Base-by-base conservation (phyloP, 2,113 vertebrate species). In the Naja naja region DNA sequence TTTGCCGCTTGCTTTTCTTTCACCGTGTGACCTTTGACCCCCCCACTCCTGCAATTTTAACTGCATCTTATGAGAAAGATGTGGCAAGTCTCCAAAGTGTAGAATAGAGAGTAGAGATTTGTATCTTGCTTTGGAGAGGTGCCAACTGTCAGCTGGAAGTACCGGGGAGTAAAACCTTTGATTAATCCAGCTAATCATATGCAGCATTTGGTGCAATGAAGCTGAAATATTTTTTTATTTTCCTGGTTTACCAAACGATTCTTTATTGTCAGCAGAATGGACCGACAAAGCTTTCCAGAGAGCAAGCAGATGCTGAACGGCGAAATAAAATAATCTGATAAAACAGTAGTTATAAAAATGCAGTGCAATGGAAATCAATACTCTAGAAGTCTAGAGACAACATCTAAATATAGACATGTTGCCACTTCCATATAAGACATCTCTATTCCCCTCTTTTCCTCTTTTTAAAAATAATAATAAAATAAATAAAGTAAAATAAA, bases 291-390 rank as follows among this genome's bases (percentile, higher is more conserved):
- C 60, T 96, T 97, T 58, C 87, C 93, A 95, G 95, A 91, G 91
- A 95, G 94, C 96, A 96, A 96, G 91, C 88, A 96, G 95, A 95
- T 96, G 94, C 94, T 97, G 93, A 96, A 94, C 85, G 95, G 96
- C 74, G 93, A 91, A 97, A 69, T 58, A 93, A 96, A 96, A 96
- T 97, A 96, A 96, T 96, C 95, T 96, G 92, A 95, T 95, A 97
- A 96, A 90, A 96, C 91, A 94, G 95, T 92, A 96, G 92, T 91
- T 95, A 89, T 96, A 95, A 96, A 91, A 96, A 95, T 91, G 94
- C 87, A 95, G 34, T 3, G 95, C 96, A 96, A 93, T 94, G 96
- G 94, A 97, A 96, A 97, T 97, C 96, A 96, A 97, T 97, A 96
- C 43, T 93, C 94, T 88, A 94, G 94, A 52, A 49, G 88, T 93